Percentiles rank a stretch among this genome's conserved stretches.
phyloP scores from a whole-genome alignment of 1,140 invertebrate species.

The Neomicropteryx cornuta region DNA sequence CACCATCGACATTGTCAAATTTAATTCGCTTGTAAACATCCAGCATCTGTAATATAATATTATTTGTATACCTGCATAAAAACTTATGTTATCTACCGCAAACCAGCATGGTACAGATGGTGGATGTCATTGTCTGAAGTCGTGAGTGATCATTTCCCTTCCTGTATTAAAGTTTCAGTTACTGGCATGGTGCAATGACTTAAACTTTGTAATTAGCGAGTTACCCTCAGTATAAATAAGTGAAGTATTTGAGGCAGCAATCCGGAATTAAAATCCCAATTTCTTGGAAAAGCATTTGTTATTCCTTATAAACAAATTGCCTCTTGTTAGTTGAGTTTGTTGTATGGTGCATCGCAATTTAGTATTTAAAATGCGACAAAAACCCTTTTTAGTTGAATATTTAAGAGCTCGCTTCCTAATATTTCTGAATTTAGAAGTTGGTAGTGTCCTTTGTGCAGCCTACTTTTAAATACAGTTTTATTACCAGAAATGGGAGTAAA shows the following conservation, averaged over 20 bases:
- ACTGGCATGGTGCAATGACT: too few relatives aligned
- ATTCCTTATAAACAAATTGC: not conserved
- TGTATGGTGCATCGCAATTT: not conserved
- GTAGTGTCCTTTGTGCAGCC: too few relatives aligned
- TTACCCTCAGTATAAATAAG: too few relatives aligned
- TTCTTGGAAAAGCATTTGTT: not conserved
- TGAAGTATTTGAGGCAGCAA: not conserved
- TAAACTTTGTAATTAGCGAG: too few relatives aligned
- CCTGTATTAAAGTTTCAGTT: not conserved
- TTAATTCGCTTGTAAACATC: conserved; percentile 74
- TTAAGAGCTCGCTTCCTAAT: too few relatives aligned
- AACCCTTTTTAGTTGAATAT: too few relatives aligned
- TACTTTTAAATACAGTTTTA: too few relatives aligned
- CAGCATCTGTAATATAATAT: conserved; percentile 59
- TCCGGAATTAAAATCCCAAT: not conserved
- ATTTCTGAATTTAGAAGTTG: too few relatives aligned
- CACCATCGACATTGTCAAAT: conserved; percentile 94
- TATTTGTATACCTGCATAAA: conserved; percentile 2
- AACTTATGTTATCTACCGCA: not conserved
- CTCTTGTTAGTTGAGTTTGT: not conserved
- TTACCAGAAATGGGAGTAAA: too few relatives aligned
- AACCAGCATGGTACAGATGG: not conserved
- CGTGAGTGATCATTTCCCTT: too few relatives aligned
- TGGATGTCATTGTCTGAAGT: too few relatives aligned
- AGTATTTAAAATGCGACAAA: not conserved